Base-by-base conservation (phyloP, 2,797 vertebrate species). In the Acanthis flammea region DNA sequence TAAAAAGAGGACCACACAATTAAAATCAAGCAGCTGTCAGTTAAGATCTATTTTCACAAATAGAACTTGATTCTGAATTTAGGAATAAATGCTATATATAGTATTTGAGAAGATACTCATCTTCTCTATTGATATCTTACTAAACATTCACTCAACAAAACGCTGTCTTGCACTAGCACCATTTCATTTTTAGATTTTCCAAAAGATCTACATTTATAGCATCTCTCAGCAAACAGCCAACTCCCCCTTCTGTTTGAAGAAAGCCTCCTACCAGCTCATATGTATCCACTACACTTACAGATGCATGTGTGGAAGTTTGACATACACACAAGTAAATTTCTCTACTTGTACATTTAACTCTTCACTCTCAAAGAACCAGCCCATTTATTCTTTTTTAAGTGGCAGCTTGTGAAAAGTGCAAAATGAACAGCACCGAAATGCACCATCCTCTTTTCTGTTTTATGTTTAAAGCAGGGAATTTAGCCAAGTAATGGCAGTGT, bases 1-100 rank as follows among this genome's bases (percentile, higher is more conserved):
- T 70, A 95, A 96, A 94, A 94, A 95, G 80, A 95, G 31, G 44
- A 84, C 51, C 66, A 81, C 55, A 88, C 73, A 94, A 95, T 94
- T 86, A 96, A 94, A 93, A 94, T 84, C 93, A 94, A 90, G 76
- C 88, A 96, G 91, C 94, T 96, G 93, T 86, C 94, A 94, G 90
- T 90, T 90, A 94, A 88, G 66, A 90, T 78, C 88, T 84, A 94
- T 88, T 88, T 95, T 96, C 82, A 92, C 68, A 93, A 94, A 95
- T 30, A 92, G 93, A 95, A 92, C 54, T 83, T 84, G 73, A 66
- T 94, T 93, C 95, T 95, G 85, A 94, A 95, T 96, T 95, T 96
- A 95, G 96, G 70, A 94, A 88, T 80, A 91, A 95, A 88, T 60
- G 70, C 79, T 95, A 96, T 92, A 94, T 91, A 94, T 95, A 95